Evolutionary conservation across 92 coral and sea anemone genomes (phyloP).

Genomic region (Palythoa heliodiscus): DNA sequence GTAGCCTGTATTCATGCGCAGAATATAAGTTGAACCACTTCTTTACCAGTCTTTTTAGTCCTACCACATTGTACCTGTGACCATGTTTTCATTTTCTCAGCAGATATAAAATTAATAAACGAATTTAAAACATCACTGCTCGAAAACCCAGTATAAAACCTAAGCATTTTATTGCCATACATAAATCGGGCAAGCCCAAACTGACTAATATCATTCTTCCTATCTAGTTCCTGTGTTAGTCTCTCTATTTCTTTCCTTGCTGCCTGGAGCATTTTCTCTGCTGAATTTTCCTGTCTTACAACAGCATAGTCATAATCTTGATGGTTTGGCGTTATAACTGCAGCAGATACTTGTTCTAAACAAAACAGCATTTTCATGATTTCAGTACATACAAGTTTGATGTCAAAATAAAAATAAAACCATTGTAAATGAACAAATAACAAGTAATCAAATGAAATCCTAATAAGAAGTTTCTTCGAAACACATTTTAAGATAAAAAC

Average conservation of each 20-base stretch:
- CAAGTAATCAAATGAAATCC: too few relatives aligned
- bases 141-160: too few relatives aligned
- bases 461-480: too few relatives aligned
- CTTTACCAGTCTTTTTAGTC: not conserved
- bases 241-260: too few relatives aligned
- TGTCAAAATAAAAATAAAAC: not conserved
- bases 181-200: not conserved
- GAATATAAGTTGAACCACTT: too few relatives aligned
- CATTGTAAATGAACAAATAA: too few relatives aligned
- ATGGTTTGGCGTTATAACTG: not conserved
- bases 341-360: not conserved
- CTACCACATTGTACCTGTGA: too few relatives aligned
- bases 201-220: not conserved
- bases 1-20: too few relatives aligned
- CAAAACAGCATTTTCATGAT: not conserved
- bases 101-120: not conserved
- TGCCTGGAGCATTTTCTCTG: too few relatives aligned
- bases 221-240: too few relatives aligned
- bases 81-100: slow-evolving; percentile 14
- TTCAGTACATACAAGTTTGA: not conserved
- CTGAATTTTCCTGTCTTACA: not conserved
- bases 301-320: slow-evolving; percentile 7
- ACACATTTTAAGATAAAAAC: too few relatives aligned
- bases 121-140: too few relatives aligned
- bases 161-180: not conserved